Evolutionary conservation across 2,888 invertebrate species (phyloP).

Genomic region (Campoplex nolae): DNA sequence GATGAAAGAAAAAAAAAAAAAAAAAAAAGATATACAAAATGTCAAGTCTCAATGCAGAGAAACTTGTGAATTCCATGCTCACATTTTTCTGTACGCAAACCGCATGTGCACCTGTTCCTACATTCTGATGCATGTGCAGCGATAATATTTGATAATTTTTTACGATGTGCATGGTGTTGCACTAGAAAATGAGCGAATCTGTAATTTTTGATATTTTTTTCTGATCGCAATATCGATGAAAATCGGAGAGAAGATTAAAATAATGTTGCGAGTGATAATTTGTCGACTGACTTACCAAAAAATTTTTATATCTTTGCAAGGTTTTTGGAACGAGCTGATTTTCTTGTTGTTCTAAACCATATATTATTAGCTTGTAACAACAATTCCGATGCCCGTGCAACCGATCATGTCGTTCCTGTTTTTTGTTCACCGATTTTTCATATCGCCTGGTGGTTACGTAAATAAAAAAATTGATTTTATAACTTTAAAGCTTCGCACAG

Average conservation of each 20-base stretch:
- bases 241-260: neutral
- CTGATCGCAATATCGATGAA: neutral
- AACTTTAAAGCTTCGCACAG: neutral
- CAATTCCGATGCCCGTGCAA: neutral
- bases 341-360: neutral
- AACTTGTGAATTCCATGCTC: neutral
- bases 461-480: neutral
- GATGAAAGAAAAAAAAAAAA: neutral
- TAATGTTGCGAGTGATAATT: neutral
- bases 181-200: too few relatives aligned
- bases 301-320: neutral
- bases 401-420: neutral
- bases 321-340: neutral
- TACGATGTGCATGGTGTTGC: too few relatives aligned
- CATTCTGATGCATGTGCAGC: neutral
- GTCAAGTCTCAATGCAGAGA: neutral
- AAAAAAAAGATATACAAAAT: neutral
- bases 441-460: neutral
- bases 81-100: neutral
- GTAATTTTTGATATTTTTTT: too few relatives aligned
- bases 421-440: neutral
- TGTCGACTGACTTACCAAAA: neutral
- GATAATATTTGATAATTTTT: neutral
- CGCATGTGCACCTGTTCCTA: neutral
- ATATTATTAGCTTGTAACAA: neutral